These are phyloP conservation scores for Drosophila arizonae DNA, from an alignment of 1,140 invertebrate species.

Conservation along the genomic window DNA sequence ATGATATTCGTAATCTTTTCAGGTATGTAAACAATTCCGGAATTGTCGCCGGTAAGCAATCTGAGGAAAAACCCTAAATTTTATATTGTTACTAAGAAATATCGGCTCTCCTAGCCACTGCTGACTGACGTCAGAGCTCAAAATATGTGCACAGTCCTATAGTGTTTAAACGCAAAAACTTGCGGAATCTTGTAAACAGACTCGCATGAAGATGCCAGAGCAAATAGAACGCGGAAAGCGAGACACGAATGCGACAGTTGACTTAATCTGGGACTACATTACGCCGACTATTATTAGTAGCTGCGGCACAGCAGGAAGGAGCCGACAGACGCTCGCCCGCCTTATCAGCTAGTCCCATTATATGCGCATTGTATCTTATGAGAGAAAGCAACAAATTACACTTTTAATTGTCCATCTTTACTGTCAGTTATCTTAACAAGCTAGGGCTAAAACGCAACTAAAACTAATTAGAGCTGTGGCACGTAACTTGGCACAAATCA, in stretches of 20 bases:
- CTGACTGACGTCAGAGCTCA: background rate
- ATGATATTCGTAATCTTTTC: conserved; percentile 5
- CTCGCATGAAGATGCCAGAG: background rate
- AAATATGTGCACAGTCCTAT: conserved; percentile 19
- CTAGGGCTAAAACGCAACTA: conserved; percentile 23
- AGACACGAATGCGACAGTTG: too few relatives aligned
- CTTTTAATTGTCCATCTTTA: conserved; percentile 33
- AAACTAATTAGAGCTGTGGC: conserved; percentile 61
- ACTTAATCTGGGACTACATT: too few relatives aligned
- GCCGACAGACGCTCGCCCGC: background rate
- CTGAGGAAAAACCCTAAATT: background rate
- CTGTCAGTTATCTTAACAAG: conserved; percentile 32
- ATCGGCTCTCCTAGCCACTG: background rate
- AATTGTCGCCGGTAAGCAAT: conserved; percentile 23
- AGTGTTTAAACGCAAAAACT: background rate
- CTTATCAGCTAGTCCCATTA: background rate
- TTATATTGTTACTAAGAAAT: background rate
- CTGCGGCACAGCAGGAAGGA: too few relatives aligned
- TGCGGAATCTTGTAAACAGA: background rate
- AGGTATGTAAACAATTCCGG: conserved; percentile 14
- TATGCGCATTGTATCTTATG: background rate
- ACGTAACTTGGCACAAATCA: conserved; percentile 62
- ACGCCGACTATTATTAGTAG: too few relatives aligned
- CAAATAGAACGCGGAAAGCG: background rate
- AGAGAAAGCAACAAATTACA: conserved; percentile 4